Evolutionary conservation across 2,797 vertebrate genomes (phyloP).

Genomic region (Linurgus olivaceus): DNA sequence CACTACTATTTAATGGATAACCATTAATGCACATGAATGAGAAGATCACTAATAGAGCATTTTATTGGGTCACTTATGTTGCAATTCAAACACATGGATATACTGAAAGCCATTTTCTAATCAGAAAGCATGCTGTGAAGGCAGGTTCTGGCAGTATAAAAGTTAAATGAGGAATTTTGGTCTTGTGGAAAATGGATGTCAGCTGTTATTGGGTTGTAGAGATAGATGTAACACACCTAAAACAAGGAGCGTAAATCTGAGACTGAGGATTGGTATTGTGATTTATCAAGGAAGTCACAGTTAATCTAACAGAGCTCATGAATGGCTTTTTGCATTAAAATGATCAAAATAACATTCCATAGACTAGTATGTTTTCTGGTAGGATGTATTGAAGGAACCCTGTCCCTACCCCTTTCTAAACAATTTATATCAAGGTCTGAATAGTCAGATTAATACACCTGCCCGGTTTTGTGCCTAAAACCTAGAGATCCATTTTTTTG

Average conservation of each 20-base stretch:
- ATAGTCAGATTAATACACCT: background rate
- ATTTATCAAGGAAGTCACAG: background rate
- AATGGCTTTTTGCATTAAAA: background rate
- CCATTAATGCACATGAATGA: background rate
- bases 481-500: accelerated
- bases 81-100: background rate
- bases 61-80: background rate
- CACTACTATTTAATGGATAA: background rate
- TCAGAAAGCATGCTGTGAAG: too few relatives aligned
- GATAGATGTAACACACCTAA: too few relatives aligned
- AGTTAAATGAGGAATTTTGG: too few relatives aligned
- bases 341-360: background rate
- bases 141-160: too few relatives aligned
- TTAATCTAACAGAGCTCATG: background rate
- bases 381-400: background rate
- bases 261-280: background rate
- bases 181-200: too few relatives aligned
- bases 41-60: background rate
- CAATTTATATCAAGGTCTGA: background rate
- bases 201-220: too few relatives aligned
- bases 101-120: background rate
- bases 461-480: background rate
- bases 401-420: background rate
- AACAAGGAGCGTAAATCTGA: background rate
- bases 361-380: background rate